A percentile compares a stretch with the other conserved stretches of the same genome.
phyloP scores from a whole-genome alignment of 2,113 vertebrate genomes.

The Hylia prasina region DNA sequence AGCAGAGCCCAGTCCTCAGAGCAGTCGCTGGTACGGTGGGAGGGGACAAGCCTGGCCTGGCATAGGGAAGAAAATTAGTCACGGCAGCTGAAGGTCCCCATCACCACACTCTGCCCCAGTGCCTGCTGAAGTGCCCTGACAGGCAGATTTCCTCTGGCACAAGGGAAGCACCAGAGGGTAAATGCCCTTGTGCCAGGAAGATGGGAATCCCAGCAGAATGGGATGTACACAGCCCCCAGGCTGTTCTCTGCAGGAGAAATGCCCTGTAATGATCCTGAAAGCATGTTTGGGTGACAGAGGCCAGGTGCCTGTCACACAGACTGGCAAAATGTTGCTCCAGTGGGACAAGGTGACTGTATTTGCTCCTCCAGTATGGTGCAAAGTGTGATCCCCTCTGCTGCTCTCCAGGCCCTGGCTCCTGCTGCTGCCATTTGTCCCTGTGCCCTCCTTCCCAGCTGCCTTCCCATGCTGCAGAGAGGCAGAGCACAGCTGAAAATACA shows the following conservation, averaged over 20 bases:
- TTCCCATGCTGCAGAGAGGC: neutral
- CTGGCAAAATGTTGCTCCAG: neutral
- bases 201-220: neutral
- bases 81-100: neutral
- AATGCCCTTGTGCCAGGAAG: neutral
- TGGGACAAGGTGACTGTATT: accelerated
- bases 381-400: accelerated
- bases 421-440: neutral
- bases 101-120: neutral
- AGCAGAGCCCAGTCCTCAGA: neutral
- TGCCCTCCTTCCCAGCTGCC: neutral
- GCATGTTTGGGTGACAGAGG: neutral
- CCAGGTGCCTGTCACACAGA: neutral
- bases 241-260: neutral
- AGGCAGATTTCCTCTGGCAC: neutral
- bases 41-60: neutral
- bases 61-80: neutral
- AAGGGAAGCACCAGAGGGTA: neutral
- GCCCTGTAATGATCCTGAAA: neutral
- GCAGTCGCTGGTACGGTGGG: neutral
- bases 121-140: neutral
- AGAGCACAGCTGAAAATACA: neutral
- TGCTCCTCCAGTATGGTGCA: neutral
- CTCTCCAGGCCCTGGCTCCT: neutral
- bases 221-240: accelerated